Evolutionary conservation across 2,888 invertebrate genomes (phyloP), one percentile per base, ranked within the genome.

Genomic region (Biston stratarius): DNA sequence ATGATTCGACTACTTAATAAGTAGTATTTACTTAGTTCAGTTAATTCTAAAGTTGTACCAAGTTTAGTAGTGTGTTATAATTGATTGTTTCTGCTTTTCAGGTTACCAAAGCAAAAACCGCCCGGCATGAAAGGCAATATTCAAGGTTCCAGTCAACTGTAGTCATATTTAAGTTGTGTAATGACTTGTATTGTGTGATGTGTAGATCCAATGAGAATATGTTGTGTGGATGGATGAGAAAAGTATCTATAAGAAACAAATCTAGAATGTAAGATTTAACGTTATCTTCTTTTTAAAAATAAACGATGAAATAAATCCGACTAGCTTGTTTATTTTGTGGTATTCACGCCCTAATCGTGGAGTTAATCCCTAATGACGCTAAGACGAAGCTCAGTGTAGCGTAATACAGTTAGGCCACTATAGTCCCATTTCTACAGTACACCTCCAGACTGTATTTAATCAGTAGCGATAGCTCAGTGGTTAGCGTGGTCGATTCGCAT

Each of bases 81-180:
- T 24, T 24, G 24, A 2, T 15, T 10, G 49, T n/a, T 47, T 63
- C 58, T 60, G 77, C 67, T 9, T 64, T 85, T 36, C 86, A 93
- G 93, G 70, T 83, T 94, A 63, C 92, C 93, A 15, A 93, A 92
- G 74, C 91, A 88, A 72, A 93, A 93, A 69, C 90, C 91, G 33
- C 86, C 91, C 0, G 86, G 90, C 1, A 84, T 92, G 81, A 92
- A 92, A 69, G 79, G 81, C 3, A 86, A 82, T 0, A 91, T 92
- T 71, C 93, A 93, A 86, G 91, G 92, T 71, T 83, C 91, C 71
- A 94, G 92, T 83, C 91, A 94, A 76, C 84, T 92, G 33, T 91
- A 86, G 77, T 64, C 65, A 42, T 59, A 51, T 44, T 66, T 60
- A 12, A 47, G 47, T 61, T 58, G 6, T 56, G 24, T 34, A n/a